phyloP scores from a whole-genome alignment of 2,797 vertebrate genomes.

The Scyliorhinus canicula region DNA sequence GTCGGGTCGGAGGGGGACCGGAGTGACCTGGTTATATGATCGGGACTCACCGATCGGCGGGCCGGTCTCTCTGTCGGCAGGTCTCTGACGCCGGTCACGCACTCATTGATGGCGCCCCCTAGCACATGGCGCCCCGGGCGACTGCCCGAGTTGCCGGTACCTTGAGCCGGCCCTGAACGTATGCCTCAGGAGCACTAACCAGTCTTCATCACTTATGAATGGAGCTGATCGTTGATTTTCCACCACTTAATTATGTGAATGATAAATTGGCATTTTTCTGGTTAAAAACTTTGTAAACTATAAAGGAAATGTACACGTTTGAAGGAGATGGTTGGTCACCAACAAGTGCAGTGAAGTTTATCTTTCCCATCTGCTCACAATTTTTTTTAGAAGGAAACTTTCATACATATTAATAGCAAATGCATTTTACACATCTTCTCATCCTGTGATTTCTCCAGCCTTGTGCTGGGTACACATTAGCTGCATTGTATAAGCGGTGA shows the following conservation, averaged over 20 bases:
- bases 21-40: no score
- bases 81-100: no score
- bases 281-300: background rate
- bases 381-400: background rate
- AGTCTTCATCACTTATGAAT: background rate
- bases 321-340: background rate
- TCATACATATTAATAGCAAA: background rate
- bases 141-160: no score
- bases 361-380: background rate
- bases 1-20: no score
- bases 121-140: no score
- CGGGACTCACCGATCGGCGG: no score
- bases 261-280: background rate
- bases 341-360: background rate
- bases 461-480: background rate
- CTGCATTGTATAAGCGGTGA: background rate
- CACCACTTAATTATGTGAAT: background rate
- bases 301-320: background rate
- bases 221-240: background rate
- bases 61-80: no score
- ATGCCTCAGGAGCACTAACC: background rate
- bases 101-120: no score
- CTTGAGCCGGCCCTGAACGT: no score
- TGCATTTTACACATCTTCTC: background rate
- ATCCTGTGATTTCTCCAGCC: background rate